phyloP scores from a whole-genome alignment of 2,797 vertebrate genomes.

The Neosilurus hyrtlii region DNA sequence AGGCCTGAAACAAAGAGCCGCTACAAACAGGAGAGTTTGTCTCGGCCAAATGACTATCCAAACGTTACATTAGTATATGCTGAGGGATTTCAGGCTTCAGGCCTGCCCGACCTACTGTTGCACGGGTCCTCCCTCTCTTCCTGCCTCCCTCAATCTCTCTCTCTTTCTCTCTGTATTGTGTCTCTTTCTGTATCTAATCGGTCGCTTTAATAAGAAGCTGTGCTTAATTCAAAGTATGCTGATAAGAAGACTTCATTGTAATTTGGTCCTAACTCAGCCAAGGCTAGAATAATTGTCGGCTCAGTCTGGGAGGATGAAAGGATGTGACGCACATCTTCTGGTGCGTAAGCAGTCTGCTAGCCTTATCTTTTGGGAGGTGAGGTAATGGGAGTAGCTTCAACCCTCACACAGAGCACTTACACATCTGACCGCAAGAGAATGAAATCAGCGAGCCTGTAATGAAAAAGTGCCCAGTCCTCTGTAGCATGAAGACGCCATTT shows the following conservation, averaged over 20 bases:
- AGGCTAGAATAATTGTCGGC: constrained; percentile 10
- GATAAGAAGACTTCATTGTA: constrained; percentile 26
- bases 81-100: constrained; percentile 33
- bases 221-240: constrained; percentile 27
- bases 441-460: constrained; percentile 40
- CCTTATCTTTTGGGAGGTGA: constrained; percentile 43
- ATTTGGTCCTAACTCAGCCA: constrained; percentile 17
- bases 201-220: constrained; percentile 32
- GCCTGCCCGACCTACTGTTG: constrained; percentile 14
- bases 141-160: neutral
- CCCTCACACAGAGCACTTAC: constrained; percentile 34
- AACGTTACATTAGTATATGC: constrained; percentile 50
- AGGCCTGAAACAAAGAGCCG: constrained; percentile 51
- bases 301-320: constrained; percentile 10
- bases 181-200: constrained; percentile 13
- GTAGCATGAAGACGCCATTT: constrained; percentile 49
- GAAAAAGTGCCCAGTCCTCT: constrained; percentile 43
- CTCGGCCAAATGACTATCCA: constrained; percentile 45
- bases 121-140: neutral
- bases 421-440: constrained; percentile 28
- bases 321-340: neutral
- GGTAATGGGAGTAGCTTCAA: constrained; percentile 41
- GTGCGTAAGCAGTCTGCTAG: neutral
- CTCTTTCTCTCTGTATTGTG: neutral
- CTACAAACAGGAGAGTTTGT: constrained; percentile 46